Evolutionary conservation across 2,113 vertebrate genomes (phyloP).

Genomic region (Pteruthius melanotis): DNA sequence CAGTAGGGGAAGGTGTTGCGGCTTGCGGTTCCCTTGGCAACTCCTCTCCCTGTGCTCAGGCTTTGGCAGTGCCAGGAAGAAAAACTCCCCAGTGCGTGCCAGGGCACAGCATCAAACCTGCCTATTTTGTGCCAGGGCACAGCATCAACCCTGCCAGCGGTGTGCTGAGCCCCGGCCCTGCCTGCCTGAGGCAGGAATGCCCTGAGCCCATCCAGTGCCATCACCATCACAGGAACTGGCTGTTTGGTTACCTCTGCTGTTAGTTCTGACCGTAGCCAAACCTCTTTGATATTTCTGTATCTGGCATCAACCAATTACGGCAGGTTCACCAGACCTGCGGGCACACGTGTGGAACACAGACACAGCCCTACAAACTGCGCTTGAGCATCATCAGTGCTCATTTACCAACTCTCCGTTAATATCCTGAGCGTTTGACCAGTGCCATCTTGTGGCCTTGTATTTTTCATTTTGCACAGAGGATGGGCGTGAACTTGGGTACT

Average conservation of each 20-base stretch:
- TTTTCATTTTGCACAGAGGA: too few species aligned
- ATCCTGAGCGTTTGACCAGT: background rate
- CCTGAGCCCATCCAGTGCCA: rapidly evolving
- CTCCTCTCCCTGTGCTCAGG: too few species aligned
- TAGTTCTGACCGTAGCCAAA: rapidly evolving
- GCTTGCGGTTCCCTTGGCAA: background rate
- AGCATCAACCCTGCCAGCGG: background rate
- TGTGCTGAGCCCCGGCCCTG: background rate
- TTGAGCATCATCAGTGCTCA: background rate
- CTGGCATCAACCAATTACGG: rapidly evolving
- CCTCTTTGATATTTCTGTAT: rapidly evolving
- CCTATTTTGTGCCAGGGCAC: background rate
- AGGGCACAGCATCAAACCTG: background rate
- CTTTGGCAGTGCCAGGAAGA: background rate
- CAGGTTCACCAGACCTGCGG: background rate
- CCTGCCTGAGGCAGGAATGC: background rate
- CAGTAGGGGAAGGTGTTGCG: background rate
- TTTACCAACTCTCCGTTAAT: too few species aligned
- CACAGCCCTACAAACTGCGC: background rate
- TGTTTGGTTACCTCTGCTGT: background rate
- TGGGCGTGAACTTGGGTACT: background rate
- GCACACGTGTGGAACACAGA: background rate
- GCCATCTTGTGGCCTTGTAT: conserved; percentile 43
- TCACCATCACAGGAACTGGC: rapidly evolving
- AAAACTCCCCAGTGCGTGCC: background rate